Evolutionary conservation across 2,797 vertebrate genomes (phyloP), one percentile per base, ranked within the genome.

Genomic region (Sebastes miniatus): DNA sequence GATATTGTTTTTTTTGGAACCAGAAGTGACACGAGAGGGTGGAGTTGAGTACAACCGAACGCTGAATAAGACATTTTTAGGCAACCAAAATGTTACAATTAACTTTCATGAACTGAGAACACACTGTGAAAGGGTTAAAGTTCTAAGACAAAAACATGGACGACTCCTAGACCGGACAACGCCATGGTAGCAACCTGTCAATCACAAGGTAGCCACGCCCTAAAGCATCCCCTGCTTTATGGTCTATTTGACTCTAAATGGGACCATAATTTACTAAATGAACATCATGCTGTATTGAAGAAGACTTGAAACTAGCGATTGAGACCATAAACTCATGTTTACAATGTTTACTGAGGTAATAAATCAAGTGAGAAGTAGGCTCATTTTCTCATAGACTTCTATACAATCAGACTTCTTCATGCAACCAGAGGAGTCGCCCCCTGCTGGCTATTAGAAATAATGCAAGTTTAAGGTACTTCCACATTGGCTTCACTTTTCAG

Each of bases 141-240:
- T 43, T 43, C 0, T 43, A 52, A 52, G 50, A 52, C 8, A 0
- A 52, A 52, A 52, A 52, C 50, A 52, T 0, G 0, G 4, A 52
- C 8, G 0, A 47, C 43, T 0, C 20, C 50, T 0, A 52, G 20
- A 52, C 8, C 0, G 2, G 50, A 52, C 18, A 52, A 52, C 0
- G 20, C 18, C 20, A 0, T 52, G 50, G 43, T 52, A 52, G 18
- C 1, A 0, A 10, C 20, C 50, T 52, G 2, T n/a, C 50, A 52
- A n/a, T 52, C 50, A 52, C 1, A 8, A 50, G 18, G 1, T 50
- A 52, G 50, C 50, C 50, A 8, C 4, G 36, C 36, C 36, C 36
- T 39, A 39, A 39, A 39, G 11, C 12, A 13, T 13, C 0, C 36
- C 36, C 4, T 13, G 12, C 36, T 36, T 13, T 39, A 39, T 39